phyloP scores from a whole-genome alignment of 2,888 invertebrate species.

The Sthenelais limicola region DNA sequence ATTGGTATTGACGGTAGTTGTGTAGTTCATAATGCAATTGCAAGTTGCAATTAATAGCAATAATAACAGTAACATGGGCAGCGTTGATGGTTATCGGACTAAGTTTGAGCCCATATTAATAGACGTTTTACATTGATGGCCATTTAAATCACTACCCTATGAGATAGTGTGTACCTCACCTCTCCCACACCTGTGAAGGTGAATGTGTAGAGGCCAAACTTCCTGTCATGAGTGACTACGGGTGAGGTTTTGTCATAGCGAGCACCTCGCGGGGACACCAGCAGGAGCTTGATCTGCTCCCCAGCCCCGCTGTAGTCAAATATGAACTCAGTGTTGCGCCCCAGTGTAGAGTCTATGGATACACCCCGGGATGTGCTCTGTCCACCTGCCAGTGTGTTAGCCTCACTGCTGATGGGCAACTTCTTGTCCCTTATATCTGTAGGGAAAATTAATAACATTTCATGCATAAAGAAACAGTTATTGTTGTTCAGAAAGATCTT shows the following conservation, averaged over 20 bases:
- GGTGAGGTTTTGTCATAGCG: slow-evolving; percentile 7
- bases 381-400: not conserved
- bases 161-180: too few species aligned
- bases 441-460: not conserved
- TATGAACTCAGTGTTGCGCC: slow-evolving; percentile 55
- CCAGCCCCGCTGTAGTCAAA: slow-evolving; percentile 42
- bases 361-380: slow-evolving; percentile 73
- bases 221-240: slow-evolving; percentile 24
- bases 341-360: slow-evolving; percentile 75
- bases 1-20: too few species aligned
- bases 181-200: slow-evolving; percentile 26
- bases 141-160: too few species aligned
- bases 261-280: slow-evolving; percentile 43
- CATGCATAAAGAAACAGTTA: too few species aligned
- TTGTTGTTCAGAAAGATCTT: too few species aligned
- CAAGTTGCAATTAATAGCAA: too few species aligned
- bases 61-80: too few species aligned
- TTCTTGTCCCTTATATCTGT: slow-evolving; percentile 42
- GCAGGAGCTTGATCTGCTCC: slow-evolving; percentile 6
- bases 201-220: slow-evolving; percentile 41
- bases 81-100: too few species aligned
- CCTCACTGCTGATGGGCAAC: slow-evolving; percentile 40
- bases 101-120: too few species aligned
- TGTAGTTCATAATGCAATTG: too few species aligned
- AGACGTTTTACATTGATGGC: too few species aligned